Evolutionary conservation across 2,797 vertebrate genomes (phyloP), one percentile per base, ranked within the genome.

Genomic region (Ctenopoma kingsleyae): DNA sequence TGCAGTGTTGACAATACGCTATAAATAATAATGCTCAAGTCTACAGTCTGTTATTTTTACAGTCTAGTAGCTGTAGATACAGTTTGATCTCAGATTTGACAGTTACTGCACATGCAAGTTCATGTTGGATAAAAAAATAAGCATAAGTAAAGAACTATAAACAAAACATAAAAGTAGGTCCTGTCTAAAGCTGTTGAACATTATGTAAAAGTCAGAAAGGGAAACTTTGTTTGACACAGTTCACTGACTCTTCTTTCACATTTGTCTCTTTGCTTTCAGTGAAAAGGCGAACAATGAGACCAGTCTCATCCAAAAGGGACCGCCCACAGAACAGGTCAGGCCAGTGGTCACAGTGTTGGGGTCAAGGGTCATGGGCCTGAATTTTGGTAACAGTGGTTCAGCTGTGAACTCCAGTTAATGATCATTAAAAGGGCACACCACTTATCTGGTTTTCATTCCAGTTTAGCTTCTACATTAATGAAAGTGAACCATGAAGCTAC

Each of bases 291-390:
- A 87, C 76, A 93, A 84, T 2, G 92, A 95, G 75, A 92, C 93
- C 0, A 95, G 94, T 50, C 94, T 97, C 25, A 92, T 97, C 55
- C 87, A 92, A 60, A 93, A 92, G 81, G 91, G 87, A 67, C 82
- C 85, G 2, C 12, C 83, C 41, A 54, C 78, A 70, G 88, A 90
- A 60, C 87, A 94, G 93, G 93, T 94, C 38, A 80, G 89, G 11
- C 23, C 46, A 30, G 3, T 16, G 11, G 48, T 41, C 40, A 20
- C 32, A 46, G 51, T 35, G 20, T 23, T 19, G 15, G 30, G 17
- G 19, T 66, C 20, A 13, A 4, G 17, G 8, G 44, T 32, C 20
- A 23, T 8, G 8, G 40, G 16, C 47, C 1, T 23, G n/a, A 58
- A 35, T 30, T 38, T 32, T 46, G 38, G 27, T 56, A 27, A 19